Conservation (phyloP, 92 coral and sea anemone species). For the Phymanthus crucifer region DNA sequence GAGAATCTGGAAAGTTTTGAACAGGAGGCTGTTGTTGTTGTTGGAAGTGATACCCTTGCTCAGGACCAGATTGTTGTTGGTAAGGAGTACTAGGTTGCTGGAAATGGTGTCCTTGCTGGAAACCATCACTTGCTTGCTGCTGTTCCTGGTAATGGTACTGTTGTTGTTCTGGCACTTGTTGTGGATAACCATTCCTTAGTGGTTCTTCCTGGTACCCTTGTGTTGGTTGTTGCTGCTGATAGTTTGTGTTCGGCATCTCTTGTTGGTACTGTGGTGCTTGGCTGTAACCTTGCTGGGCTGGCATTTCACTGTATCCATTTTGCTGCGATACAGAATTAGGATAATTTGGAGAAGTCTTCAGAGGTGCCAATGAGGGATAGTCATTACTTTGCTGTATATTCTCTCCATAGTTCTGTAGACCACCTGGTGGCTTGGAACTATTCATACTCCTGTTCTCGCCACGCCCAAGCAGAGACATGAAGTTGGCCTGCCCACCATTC, state of each 20-base stretch:
- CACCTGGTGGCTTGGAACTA: not conserved
- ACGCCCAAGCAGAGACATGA: conserved; percentile 37
- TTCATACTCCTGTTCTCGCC: conserved; percentile 25
- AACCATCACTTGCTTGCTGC: not conserved
- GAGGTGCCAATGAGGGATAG: conserved; percentile 14
- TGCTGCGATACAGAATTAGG: not conserved
- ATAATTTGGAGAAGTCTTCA: not conserved
- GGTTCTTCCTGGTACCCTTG: conserved; percentile 9
- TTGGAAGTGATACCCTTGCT: not conserved
- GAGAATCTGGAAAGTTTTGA: not conserved
- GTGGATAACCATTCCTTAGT: not conserved
- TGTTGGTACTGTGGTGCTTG: conserved; percentile 6
- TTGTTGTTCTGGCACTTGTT: not conserved
- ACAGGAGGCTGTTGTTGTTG: not conserved
- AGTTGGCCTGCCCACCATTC: not conserved
- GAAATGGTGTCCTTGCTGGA: not conserved
- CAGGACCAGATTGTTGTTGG: not conserved
- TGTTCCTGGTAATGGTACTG: conserved; percentile 15
- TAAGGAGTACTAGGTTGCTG: not conserved
- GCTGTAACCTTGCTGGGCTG: not conserved
- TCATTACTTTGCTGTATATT: conserved; percentile 4
- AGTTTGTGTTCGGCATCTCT: not conserved
- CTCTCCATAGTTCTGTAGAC: conserved; percentile 10
- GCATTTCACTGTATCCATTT: not conserved
- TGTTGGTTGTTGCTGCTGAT: not conserved